Percentiles rank a stretch among this genome's conserved stretches.
phyloP scores from a whole-genome alignment of 2,888 invertebrate genomes.

The Sycophila texana region DNA sequence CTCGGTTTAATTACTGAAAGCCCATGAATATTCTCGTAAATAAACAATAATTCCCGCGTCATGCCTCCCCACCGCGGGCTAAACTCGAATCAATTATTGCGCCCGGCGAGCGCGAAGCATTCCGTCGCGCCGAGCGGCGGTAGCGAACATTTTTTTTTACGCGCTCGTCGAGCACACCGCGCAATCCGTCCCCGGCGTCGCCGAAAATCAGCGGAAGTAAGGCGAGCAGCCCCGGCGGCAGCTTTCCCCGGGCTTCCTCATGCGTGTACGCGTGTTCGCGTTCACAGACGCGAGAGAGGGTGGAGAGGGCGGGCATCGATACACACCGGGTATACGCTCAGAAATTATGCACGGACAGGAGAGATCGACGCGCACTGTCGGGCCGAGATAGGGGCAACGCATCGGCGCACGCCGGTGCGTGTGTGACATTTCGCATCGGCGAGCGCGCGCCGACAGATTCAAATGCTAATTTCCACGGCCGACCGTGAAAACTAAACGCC shows the following conservation, averaged over 20 bases:
- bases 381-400: conserved; percentile 32
- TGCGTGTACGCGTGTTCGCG: no score
- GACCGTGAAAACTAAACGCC: conserved; percentile 53
- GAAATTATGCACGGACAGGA: conserved; percentile 40
- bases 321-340: background rate
- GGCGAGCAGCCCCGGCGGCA: background rate
- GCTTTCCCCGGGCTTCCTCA: background rate
- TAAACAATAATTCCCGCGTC: no score
- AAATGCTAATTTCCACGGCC: conserved; percentile 53
- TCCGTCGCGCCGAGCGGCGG: background rate
- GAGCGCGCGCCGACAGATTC: conserved; percentile 36
- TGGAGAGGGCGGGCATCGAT: background rate
- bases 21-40: no score
- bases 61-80: no score
- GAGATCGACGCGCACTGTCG: conserved; percentile 38
- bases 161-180: no score
- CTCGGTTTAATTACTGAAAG: no score
- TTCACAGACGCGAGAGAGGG: background rate
- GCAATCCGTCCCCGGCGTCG: background rate
- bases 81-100: background rate
- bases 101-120: background rate
- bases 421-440: conserved; percentile 34
- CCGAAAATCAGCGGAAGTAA: background rate
- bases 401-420: conserved; percentile 26
- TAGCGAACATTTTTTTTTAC: background rate